These are phyloP conservation scores for Caenorhabditis becei DNA, from an alignment of 2,888 invertebrate species.

Conservation along the genomic window DNA sequence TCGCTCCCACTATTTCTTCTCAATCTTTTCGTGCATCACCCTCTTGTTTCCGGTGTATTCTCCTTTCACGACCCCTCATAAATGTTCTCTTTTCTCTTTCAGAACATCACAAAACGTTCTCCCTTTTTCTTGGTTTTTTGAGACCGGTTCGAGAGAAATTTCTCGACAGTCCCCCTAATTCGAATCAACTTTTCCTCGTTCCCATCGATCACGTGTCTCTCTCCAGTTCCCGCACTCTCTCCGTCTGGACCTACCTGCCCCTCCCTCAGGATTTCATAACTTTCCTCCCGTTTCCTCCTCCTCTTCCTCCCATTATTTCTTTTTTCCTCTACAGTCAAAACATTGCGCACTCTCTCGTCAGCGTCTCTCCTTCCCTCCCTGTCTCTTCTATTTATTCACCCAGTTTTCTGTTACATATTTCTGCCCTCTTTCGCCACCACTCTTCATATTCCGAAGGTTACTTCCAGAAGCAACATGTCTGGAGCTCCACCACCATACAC, in stretches of 20 bases:
- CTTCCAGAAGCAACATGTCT: constrained; percentile 28
- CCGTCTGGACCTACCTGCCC: background rate
- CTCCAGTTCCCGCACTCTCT: constrained; percentile 5
- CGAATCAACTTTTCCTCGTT: constrained; percentile 22
- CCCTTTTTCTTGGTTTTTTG: background rate
- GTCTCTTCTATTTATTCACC: constrained; percentile 33
- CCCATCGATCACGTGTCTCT: background rate
- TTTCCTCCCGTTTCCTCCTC: background rate
- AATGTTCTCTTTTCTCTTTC: background rate
- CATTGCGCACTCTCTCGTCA: constrained; percentile 4
- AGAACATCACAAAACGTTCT: constrained; percentile 7
- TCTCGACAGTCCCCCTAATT: background rate
- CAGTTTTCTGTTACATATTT: constrained; percentile 39
- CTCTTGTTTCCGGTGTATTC: background rate
- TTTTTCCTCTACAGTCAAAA: constrained; percentile 16
- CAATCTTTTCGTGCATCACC: background rate
- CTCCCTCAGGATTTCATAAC: constrained; percentile 25
- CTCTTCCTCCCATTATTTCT: constrained; percentile 14
- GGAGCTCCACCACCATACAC: constrained; percentile 62
- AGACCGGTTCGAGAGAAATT: constrained; percentile 11
- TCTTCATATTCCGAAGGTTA: background rate
- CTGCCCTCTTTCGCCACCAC: constrained; percentile 8
- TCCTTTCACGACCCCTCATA: background rate
- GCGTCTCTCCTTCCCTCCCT: constrained; percentile 13
- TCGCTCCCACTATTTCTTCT: background rate